Evolutionary conservation across 2,888 invertebrate genomes (phyloP), one percentile per base, ranked within the genome.

Genomic region (Parochlus steinenii): DNA sequence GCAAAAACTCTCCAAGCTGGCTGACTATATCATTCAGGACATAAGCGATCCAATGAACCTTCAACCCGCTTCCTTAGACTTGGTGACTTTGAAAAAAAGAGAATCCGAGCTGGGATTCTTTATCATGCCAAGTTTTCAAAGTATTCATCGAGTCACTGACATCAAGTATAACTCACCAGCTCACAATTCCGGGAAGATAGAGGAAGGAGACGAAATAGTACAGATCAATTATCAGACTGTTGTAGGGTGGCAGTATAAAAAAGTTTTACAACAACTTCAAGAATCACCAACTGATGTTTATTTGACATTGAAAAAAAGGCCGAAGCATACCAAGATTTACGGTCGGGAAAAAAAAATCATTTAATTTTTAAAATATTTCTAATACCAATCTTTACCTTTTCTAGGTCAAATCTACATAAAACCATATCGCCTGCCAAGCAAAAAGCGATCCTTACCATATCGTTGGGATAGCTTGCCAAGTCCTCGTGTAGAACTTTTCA

Each of bases 131-230:
- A 82, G 81, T 26, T 83, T 79, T 58, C 80, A 79, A 55, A 74
- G 77, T 1, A 67, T 74, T 43, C 72, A 67, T 53, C 26, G 86
- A 53, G 80, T 97, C 39, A 82, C 82, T 12, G 82, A 83, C 52
- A 80, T 93, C 35, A 85, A 87, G 54, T 79, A 80, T 57, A 80
- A 87, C 49, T 87, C 89, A 32, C 87, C 90, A 3, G 90, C 93
- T 25, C 89, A 92, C 61, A 74, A 81, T 22, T 83, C 85, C 46
- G 83, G 83, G 3, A 86, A 85, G 61, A 79, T 97, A 49, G 90
- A 90, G 58, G 80, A 82, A 47, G 95, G 93, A 0, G 95, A 97
- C 61, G 95, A 97, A 65, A 85, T 97, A 46, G 80, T 95, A 26
- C 87, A 90, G 67, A 85, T 74, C 17, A 74, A 74, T 53, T 74